Conservation (phyloP, 2,797 vertebrate genomes). For the Perdix hodgsoniae region DNA sequence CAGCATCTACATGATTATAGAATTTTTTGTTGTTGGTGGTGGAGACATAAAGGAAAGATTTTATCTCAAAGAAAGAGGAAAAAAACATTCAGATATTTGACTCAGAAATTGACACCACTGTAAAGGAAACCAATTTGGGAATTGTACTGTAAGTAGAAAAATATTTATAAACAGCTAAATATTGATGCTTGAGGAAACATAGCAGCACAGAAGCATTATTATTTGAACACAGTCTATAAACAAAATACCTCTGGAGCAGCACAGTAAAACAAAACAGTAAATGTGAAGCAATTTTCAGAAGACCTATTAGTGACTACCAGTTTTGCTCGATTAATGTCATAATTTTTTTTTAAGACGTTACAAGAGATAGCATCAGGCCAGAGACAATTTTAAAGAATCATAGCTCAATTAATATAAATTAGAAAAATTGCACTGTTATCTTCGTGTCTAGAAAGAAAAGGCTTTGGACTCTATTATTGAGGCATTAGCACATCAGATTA, state of each 20-base stretch:
- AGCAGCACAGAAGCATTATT: neutral
- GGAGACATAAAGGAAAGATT: neutral
- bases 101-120: neutral
- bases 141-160: neutral
- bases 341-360: conserved; percentile 6
- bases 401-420: conserved; percentile 34
- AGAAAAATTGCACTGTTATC: conserved; percentile 20
- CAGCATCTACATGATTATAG: neutral
- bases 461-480: neutral
- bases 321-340: conserved; percentile 3
- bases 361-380: conserved; percentile 2
- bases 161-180: neutral
- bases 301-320: neutral
- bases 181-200: neutral
- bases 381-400: conserved; percentile 11
- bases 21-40: neutral
- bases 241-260: neutral
- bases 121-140: neutral
- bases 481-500: conserved; percentile 1
- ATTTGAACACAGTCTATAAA: neutral
- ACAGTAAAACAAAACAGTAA: neutral
- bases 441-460: conserved; percentile 10
- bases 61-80: neutral
- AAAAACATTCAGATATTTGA: neutral
- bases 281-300: neutral